phyloP scores from a whole-genome alignment of 2,888 invertebrate genomes.

The Mesorhabditis belari region DNA sequence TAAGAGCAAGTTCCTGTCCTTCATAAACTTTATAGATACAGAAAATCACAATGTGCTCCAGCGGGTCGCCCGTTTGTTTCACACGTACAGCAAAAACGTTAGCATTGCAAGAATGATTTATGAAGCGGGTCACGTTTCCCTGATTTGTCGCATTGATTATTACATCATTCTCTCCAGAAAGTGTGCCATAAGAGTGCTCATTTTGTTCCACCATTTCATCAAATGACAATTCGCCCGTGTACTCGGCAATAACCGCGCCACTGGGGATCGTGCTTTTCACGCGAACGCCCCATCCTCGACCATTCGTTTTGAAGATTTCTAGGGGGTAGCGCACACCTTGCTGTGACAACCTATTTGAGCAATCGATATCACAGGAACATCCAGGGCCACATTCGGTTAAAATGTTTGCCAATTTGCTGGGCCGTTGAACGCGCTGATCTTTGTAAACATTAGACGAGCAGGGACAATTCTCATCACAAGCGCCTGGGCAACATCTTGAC shows the following conservation, averaged over 20 bases:
- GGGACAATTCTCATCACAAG: too few relatives aligned
- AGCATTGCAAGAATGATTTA: not conserved
- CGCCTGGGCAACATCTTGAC: too few relatives aligned
- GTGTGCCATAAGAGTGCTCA: not conserved
- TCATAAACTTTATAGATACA: too few relatives aligned
- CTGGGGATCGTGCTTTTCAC: not conserved
- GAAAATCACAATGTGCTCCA: not conserved
- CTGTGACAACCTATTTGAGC: too few relatives aligned
- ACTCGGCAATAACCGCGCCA: not conserved
- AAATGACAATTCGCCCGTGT: not conserved
- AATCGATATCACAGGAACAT: too few relatives aligned
- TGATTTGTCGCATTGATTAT: not conserved
- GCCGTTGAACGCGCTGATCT: too few relatives aligned
- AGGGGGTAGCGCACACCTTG: too few relatives aligned
- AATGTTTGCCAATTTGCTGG: too few relatives aligned
- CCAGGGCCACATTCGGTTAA: too few relatives aligned
- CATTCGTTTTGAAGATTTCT: not conserved
- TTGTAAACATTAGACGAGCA: too few relatives aligned
- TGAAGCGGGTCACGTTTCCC: not conserved
- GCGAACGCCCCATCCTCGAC: not conserved
- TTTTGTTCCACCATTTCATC: too few relatives aligned
- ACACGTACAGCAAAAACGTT: not conserved
- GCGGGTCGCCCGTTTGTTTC: not conserved
- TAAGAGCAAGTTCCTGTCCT: too few relatives aligned
- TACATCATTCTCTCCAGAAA: not conserved